Base-by-base conservation (phyloP, 2,888 invertebrate genomes). In the Platynereis dumerilii region DNA sequence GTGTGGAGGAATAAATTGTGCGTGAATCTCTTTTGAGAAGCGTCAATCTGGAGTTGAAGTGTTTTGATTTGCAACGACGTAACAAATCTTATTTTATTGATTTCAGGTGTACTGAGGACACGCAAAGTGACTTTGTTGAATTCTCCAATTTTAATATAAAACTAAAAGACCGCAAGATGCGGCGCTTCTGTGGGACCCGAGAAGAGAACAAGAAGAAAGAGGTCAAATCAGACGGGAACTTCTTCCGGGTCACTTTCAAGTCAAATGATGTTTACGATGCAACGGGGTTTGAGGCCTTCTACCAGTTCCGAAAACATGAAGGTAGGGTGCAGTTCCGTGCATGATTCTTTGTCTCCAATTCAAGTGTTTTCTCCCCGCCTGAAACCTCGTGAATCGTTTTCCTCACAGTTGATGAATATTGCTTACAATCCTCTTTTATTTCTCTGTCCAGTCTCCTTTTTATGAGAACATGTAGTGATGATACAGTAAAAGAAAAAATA, bases 41-140 rank as follows among this genome's bases (percentile, higher is more conserved):
- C n/a, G n/a, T n/a, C n/a, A n/a, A n/a, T n/a, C n/a, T n/a, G n/a
- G n/a, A n/a, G n/a, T n/a, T n/a, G n/a, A n/a, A n/a, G n/a, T n/a
- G n/a, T n/a, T n/a, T n/a, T n/a, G n/a, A n/a, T n/a, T n/a, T n/a
- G n/a, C n/a, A n/a, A n/a, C n/a, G n/a, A n/a, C n/a, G n/a, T n/a
- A n/a, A n/a, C n/a, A n/a, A n/a, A n/a, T n/a, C n/a, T n/a, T n/a
- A n/a, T n/a, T n/a, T n/a, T 29, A n/a, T 53, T 28, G 34, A 34
- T 69, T 85, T 29, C 87, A 97, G 96, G 72, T 98, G 97, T 83
- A 92, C 93, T 78, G 91, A 92, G 65, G 89, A 90, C 56, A 92
- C 95, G 1, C 93, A 94, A 53, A 96, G 96, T 80, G 98, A 98
- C 85, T 96, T 92, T 85, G 92, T 98, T 60, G 94, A 96, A 84